Evolutionary conservation across 1,140 invertebrate species (phyloP).

Genomic region (Drosophila insularis): DNA sequence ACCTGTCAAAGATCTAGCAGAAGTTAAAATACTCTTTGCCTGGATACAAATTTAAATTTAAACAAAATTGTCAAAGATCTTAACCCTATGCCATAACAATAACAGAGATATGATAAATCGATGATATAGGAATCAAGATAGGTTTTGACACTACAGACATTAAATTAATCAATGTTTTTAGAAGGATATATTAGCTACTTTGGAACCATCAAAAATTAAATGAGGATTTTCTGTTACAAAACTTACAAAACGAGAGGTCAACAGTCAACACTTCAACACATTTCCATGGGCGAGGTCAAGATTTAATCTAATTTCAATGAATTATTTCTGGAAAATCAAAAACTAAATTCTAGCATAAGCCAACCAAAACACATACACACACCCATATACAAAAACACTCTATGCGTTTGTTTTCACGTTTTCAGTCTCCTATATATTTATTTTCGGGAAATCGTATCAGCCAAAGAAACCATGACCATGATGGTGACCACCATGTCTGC

Average conservation of each 20-base stretch:
- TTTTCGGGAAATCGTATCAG: background rate
- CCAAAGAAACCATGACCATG: background rate
- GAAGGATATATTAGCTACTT: too few species aligned
- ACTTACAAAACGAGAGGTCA: too few species aligned
- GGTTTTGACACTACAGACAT: too few species aligned
- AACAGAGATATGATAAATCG: too few species aligned
- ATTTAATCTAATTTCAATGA: conserved; percentile 5
- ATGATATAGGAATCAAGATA: too few species aligned
- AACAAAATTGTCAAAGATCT: background rate
- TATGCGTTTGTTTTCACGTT: background rate
- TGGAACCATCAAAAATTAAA: conserved; percentile 61
- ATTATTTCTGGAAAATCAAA: background rate
- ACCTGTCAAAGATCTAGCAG: background rate
- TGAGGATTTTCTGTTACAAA: conserved; percentile 69
- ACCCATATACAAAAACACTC: background rate
- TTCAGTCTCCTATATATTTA: conserved; percentile 7
- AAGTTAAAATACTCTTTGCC: conserved; percentile 9
- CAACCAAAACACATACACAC: background rate
- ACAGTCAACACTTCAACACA: conserved; percentile 26
- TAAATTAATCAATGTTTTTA: too few species aligned
- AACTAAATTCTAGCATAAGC: background rate
- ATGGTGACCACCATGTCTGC: background rate
- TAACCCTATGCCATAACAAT: too few species aligned
- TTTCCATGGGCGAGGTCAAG: background rate
- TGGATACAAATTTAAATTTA: background rate